Evolutionary conservation across 2,113 vertebrate genomes (phyloP), one percentile per base, ranked within the genome.

Genomic region (Ceyx cyanopectus): DNA sequence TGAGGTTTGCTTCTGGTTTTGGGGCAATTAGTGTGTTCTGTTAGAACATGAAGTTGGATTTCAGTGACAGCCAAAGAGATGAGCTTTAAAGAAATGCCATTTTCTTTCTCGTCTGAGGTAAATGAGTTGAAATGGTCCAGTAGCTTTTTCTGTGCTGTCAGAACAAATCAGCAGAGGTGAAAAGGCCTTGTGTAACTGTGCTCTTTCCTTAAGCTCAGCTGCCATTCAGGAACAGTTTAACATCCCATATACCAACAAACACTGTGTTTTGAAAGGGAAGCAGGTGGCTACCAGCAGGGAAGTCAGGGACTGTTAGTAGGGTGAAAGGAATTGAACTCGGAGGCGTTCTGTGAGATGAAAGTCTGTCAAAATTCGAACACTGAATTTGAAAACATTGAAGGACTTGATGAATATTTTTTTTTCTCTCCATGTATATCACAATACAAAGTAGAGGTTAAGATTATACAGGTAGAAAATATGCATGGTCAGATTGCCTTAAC

Each of bases 401-500:
- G 22, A 75, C 46, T 86, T 61, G 61, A 34, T 69, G 26, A 56
- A 6, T 81, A 7, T 2, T 21, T 62, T 45, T 86, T 76, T 85
- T 74, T 20, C n/a, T 61, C 37, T 12, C 10, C 2, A 7, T 26
- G 13, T 67, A 17, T 89, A 80, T 92, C 24, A 4, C 50, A 85
- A 57, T 77, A 61, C 81, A 63, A 86, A 69, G 21, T 50, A 85
- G 50, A 3, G 41, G 32, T 87, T 95, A 77, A 77, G 24, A 26
- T 85, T 51, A 13, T 54, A 43, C 41, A 21, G 46, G 61, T 48
- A 63, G 81, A 67, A 85, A 26, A 90, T 30, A 50, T 50, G 78
- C 68, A 80, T 62, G 87, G 34, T 76, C 14, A 57, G 67, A 54
- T 69, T 68, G 60, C 57, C 77, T 91, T 95, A 93, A 89, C 86